Conservation (phyloP, 1,140 invertebrate genomes). For the Tetramorium simillimum region DNA sequence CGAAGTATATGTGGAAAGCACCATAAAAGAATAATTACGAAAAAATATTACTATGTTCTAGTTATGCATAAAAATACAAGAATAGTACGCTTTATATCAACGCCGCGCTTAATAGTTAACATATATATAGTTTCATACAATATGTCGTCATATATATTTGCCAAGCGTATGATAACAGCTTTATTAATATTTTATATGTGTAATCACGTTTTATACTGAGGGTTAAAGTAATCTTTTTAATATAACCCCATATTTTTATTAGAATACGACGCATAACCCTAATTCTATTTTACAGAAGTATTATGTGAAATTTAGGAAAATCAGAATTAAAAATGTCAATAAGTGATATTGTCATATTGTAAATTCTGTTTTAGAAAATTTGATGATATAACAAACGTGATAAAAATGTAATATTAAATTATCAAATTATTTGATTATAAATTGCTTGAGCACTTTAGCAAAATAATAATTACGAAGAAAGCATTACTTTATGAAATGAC, state of each 20-base stretch:
- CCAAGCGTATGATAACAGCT: slow-evolving; percentile 28
- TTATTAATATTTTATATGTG: slow-evolving; percentile 50
- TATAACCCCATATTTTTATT: slow-evolving; percentile 33
- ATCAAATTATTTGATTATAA: background rate
- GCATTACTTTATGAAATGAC: background rate
- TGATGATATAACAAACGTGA: background rate
- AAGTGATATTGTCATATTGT: background rate
- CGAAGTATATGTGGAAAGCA: background rate
- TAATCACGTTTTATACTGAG: slow-evolving; percentile 45
- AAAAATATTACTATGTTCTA: slow-evolving; percentile 41
- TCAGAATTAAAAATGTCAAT: background rate
- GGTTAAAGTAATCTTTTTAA: slow-evolving; percentile 38
- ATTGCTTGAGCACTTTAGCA: background rate
- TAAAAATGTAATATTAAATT: background rate
- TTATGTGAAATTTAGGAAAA: slow-evolving; percentile 9
- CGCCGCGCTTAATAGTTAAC: slow-evolving; percentile 36
- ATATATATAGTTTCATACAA: slow-evolving; percentile 8
- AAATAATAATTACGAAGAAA: background rate
- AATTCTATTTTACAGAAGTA: background rate
- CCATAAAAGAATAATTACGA: slow-evolving; percentile 27
- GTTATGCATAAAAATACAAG: slow-evolving; percentile 53
- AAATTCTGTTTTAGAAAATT: background rate
- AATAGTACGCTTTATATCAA: slow-evolving; percentile 16
- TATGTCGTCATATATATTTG: slow-evolving; percentile 41
- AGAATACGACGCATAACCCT: background rate